Base-by-base conservation (phyloP, 2,888 invertebrate genomes). In the Erebia ligea region DNA sequence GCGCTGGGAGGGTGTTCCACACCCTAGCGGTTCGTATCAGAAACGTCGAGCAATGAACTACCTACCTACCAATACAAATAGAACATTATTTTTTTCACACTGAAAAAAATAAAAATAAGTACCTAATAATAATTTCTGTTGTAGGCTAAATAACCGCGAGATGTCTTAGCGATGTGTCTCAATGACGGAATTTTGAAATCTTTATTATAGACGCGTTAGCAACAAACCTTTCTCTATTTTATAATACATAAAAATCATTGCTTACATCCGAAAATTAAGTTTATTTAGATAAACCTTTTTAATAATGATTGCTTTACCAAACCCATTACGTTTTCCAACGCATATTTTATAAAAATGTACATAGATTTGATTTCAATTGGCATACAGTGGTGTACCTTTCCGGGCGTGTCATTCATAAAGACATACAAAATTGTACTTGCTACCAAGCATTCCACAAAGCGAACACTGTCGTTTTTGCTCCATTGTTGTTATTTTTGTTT, bases 371-470 rank as follows among this genome's bases (percentile, higher is more conserved):
- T 34, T 6, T 10, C 11, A 17, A 77, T 74, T 71, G 75, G 72
- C 75, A 69, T 61, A 52, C 71, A 79, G 82, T 85, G 84, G 84
- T 86, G 84, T 78, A 81, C 78, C 79, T 78, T 74, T 85, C 86
- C 84, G 85, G 85, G 86, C 83, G 85, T 76, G 86, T 88, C 86
- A 69, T 61, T 81, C 75, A 74, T 76, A 85, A 84, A 86, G 75
- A 82, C 81, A 85, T 84, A 84, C 80, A 82, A 81, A 83, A 84
- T 82, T 85, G 83, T 86, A 82, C 80, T 81, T 85, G 85, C 83
- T 81, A 82, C 77, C 81, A 84, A 85, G 82, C 84, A 85, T 82
- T 78, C 82, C 83, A 82, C 80, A 83, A 85, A 85, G 81, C 83
- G 86, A 76, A 84, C 78, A 81, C 78, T 84, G 80, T 85, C 83